phyloP scores from a whole-genome alignment of 2,797 vertebrate genomes.

The Hippopotamyrus pictus region DNA sequence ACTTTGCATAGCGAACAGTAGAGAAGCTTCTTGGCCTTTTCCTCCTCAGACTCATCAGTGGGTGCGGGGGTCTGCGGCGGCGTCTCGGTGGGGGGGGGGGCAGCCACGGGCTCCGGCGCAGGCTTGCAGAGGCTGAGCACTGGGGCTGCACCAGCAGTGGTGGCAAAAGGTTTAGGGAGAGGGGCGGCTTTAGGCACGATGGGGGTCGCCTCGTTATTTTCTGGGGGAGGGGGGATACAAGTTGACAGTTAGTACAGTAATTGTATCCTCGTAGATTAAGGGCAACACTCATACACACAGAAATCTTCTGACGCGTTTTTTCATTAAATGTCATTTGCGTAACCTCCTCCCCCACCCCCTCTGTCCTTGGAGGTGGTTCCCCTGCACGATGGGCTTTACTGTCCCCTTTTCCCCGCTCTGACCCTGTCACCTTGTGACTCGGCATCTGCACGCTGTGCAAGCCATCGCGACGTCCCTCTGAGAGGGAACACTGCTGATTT shows the following conservation, averaged over 20 bases:
- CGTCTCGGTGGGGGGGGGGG: conserved; percentile 40
- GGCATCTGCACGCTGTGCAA: neutral
- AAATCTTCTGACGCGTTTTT: neutral
- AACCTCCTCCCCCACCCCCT: neutral
- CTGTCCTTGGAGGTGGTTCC: neutral
- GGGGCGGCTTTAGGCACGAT: conserved; percentile 18
- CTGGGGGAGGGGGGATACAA: conserved; percentile 36
- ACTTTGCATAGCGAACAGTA: conserved; percentile 98
- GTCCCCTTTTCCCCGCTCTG: neutral
- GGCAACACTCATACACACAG: neutral
- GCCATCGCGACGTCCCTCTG: neutral
- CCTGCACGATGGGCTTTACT: neutral
- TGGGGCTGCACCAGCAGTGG: neutral
- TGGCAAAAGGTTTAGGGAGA: conserved; percentile 27
- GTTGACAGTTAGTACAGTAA: conserved; percentile 20
- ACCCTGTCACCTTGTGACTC: neutral
- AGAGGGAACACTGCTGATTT: neutral
- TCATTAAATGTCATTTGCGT: neutral
- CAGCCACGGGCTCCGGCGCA: conserved; percentile 45
- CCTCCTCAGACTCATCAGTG: conserved; percentile 79
- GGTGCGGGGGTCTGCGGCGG: conserved; percentile 33
- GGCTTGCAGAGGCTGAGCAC: conserved; percentile 41
- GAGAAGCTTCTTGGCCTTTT: conserved; percentile 92
- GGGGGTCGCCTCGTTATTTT: conserved; percentile 26
- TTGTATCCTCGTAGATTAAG: neutral